Evolutionary conservation across 2,113 vertebrate genomes (phyloP).

Genomic region (Lamprotornis superbus): DNA sequence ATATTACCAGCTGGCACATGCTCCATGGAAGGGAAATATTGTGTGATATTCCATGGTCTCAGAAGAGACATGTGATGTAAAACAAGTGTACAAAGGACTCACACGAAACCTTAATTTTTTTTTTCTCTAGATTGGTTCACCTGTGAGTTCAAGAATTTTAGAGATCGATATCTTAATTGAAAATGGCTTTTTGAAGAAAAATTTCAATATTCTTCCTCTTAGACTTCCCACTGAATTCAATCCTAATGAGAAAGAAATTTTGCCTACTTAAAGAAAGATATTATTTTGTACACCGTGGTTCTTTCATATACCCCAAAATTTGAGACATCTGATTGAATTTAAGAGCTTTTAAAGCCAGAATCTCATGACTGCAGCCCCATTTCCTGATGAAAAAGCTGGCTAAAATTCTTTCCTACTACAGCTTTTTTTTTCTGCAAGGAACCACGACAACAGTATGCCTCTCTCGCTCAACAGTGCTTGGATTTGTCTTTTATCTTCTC

Average conservation of each 20-base stretch:
- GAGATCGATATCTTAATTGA: not conserved
- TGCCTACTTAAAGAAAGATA: not conserved
- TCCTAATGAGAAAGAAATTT: not conserved
- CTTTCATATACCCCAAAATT: not conserved
- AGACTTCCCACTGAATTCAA: not conserved
- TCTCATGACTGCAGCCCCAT: not conserved
- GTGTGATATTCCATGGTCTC: not conserved
- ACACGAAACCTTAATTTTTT: not conserved
- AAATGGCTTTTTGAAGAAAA: not conserved
- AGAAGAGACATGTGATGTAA: not conserved
- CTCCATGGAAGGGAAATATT: not conserved
- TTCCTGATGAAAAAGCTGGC: not conserved
- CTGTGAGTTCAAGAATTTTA: not conserved
- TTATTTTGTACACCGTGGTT: not conserved
- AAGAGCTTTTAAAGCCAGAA: not conserved
- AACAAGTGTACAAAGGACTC: not conserved
- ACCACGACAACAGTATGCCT: rapidly evolving
- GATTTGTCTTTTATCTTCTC: not conserved
- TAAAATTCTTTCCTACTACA: not conserved
- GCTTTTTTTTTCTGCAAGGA: not conserved
- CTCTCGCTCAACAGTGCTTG: not conserved
- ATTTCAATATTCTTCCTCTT: not conserved
- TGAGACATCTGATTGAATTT: not conserved
- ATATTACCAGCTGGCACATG: not conserved
- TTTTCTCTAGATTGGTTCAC: not conserved